phyloP scores from a whole-genome alignment of 1,140 invertebrate genomes.

The Drosophila navojoa region DNA sequence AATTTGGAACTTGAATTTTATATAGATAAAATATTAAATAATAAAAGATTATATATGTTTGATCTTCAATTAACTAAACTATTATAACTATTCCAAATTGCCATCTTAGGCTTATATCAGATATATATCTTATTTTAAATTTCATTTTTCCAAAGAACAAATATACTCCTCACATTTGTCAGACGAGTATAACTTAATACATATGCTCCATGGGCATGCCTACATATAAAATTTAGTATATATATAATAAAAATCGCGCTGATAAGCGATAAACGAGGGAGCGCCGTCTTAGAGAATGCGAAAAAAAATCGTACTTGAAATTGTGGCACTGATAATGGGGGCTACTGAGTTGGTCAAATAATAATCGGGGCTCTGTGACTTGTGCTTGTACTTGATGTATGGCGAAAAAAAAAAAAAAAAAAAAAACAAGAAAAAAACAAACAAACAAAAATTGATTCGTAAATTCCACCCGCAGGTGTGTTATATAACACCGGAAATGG shows the following conservation, averaged over 20 bases:
- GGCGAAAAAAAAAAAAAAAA: not conserved
- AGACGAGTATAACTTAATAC: no score
- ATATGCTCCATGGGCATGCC: no score
- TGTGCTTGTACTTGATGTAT: not conserved
- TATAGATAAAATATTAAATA: no score
- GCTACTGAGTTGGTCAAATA: not conserved
- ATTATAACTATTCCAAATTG: no score
- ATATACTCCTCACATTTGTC: no score
- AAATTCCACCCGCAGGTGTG: not conserved
- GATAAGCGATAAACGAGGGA: constrained; percentile 24
- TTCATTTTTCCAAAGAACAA: no score
- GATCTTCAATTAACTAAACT: no score
- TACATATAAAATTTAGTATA: no score
- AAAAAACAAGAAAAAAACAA: not conserved
- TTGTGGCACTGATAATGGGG: not conserved
- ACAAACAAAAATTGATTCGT: not conserved
- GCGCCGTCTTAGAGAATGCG: not conserved
- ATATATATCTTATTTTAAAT: no score
- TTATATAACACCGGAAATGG: not conserved
- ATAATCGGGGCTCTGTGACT: not conserved
- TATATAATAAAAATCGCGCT: not conserved
- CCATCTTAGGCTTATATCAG: no score
- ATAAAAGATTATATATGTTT: no score
- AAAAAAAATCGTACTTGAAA: constrained; percentile 24
- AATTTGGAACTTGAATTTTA: no score